These are phyloP conservation scores for Choloepus hoffmanni DNA, from an alignment of 2,113 vertebrate species.

Conservation along the genomic window DNA sequence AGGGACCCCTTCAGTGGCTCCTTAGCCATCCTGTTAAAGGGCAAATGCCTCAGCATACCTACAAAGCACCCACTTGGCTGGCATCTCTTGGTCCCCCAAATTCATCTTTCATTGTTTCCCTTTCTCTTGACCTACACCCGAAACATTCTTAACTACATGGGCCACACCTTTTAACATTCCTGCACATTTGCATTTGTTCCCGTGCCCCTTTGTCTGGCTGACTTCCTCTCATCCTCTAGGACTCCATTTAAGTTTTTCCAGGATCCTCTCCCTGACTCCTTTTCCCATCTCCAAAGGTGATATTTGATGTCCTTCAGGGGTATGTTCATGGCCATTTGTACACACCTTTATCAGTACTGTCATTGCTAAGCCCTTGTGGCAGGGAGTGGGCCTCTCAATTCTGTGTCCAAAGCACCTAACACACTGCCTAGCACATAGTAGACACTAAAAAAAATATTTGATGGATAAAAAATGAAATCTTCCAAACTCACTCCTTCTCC, in stretches of 20 bases:
- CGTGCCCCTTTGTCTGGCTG: neutral
- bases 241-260: slow-evolving; percentile 35
- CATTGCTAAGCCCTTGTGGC: neutral
- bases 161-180: neutral
- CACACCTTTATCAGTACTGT: neutral
- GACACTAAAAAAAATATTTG: slow-evolving; percentile 9
- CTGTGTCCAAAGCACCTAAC: neutral
- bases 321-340: neutral
- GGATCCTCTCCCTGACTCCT: neutral
- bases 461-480: neutral
- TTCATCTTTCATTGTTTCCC: slow-evolving; percentile 20
- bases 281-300: neutral
- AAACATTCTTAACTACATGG: neutral
- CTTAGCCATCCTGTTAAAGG: neutral
- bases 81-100: neutral
- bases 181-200: slow-evolving; percentile 31
- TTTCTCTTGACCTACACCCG: slow-evolving; percentile 9
- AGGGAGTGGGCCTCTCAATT: neutral
- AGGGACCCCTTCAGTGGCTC: neutral
- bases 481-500: neutral
- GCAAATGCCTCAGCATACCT: neutral
- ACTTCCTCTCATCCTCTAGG: slow-evolving; percentile 13
- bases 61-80: slow-evolving; percentile 28
- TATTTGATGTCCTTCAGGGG: neutral
- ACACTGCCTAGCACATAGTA: neutral